Evolutionary conservation across 1,140 invertebrate species (phyloP), one percentile per base, ranked within the genome.

Genomic region (Galendromus occidentalis): DNA sequence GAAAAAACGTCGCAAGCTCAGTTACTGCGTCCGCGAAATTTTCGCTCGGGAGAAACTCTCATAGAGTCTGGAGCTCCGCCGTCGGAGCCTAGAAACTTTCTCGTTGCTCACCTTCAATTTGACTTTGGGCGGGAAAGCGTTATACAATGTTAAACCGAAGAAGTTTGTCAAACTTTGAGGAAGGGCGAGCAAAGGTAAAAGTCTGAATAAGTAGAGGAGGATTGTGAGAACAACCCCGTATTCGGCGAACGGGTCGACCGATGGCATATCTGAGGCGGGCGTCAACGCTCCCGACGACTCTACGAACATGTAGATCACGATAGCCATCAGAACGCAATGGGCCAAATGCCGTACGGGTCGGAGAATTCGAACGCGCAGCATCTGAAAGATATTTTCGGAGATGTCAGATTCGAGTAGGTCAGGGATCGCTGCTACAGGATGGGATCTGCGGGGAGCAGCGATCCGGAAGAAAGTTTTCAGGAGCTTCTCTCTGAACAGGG

Each of bases 101-200:
- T n/a, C n/a, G n/a, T n/a, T n/a, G n/a, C 22, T 59, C 25, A 59
- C 86, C 76, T 92, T 91, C 1, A 95, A 78, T 66, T 84, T 79
- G 5, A 95, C 88, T 79, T 91, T 91, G 69, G 91, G 87, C 41
- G 90, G 89, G 76, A 97, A 97, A 65, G 89, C 87, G 79, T 97
- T 96, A 75, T 91, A 97, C 67, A 90, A 81, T 33, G 87, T 82
- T 30, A 98, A 76, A 64, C 91, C 93, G 66, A 87, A 79, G 74
- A 92, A 90, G 76, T 96, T 96, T 75, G 89, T 91, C 9, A 95
- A 71, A 64, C 90, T 87, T 81, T 80, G 79, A 39, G 77, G 77
- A 30, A 77, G 68, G 20, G 90, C 88, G 14, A 95, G 80, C 71
- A 95, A 83, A 39, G 90, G 88, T 6, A 92, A 76, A 64, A 86